These are phyloP conservation scores for Tortrix viridana DNA, from an alignment of 2,888 invertebrate genomes.

Conservation along the genomic window DNA sequence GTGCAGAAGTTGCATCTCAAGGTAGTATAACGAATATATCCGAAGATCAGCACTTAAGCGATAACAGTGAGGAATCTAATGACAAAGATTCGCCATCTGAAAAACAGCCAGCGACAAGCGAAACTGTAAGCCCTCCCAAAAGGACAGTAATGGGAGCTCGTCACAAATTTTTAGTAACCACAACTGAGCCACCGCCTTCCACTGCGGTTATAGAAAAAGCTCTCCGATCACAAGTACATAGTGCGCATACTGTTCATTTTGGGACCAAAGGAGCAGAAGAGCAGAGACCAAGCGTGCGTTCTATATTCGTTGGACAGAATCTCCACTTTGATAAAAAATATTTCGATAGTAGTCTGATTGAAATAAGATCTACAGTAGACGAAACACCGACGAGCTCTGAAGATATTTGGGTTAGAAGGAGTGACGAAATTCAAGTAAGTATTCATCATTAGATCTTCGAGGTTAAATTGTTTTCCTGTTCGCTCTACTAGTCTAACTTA, in stretches of 20 bases:
- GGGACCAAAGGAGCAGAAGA: constrained; percentile 84
- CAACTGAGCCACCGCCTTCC: constrained; percentile 59
- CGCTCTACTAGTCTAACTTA: too few species aligned
- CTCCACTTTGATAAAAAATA: constrained; percentile 90
- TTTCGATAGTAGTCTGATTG: constrained; percentile 92
- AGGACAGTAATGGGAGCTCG: constrained; percentile 73
- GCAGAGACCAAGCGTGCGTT: constrained; percentile 84
- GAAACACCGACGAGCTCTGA: constrained; percentile 86
- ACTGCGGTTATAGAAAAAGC: constrained; percentile 75
- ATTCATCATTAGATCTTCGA: too few species aligned
- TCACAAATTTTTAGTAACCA: constrained; percentile 75
- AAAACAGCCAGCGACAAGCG: constrained; percentile 40
- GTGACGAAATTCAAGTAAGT: constrained; percentile 84
- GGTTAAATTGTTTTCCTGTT: too few species aligned
- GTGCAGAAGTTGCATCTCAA: constrained; percentile 48
- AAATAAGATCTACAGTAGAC: constrained; percentile 90
- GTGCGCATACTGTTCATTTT: constrained; percentile 88
- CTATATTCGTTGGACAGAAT: constrained; percentile 83
- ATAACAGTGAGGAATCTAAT: constrained; percentile 43
- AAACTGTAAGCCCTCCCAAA: constrained; percentile 66
- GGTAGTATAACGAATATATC: constrained; percentile 43
- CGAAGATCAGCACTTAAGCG: constrained; percentile 45
- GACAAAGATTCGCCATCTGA: constrained; percentile 38
- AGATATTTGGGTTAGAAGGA: constrained; percentile 89
- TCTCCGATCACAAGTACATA: constrained; percentile 77